Evolutionary conservation across 2,113 vertebrate genomes (phyloP).

Genomic region (Lethenteron camtschaticum): DNA sequence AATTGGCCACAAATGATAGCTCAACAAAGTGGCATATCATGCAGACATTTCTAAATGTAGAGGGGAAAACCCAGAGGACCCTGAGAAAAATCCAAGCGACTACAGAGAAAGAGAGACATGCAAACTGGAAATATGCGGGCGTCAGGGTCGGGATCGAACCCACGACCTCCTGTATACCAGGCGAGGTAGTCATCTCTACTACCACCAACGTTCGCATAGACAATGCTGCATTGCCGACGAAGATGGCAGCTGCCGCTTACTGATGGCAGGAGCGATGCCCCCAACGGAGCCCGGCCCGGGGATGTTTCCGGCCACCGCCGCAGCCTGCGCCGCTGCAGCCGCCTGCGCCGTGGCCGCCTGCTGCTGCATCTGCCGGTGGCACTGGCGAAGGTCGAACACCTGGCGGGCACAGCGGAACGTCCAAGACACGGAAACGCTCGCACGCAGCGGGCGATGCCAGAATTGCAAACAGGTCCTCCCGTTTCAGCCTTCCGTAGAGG

Average conservation of each 20-base stretch:
- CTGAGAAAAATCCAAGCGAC: too few species aligned
- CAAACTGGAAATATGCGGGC: too few species aligned
- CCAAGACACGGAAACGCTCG: neutral
- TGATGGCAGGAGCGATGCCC: slow-evolving; percentile 23
- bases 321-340: slow-evolving; percentile 29
- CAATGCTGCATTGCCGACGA: too few species aligned
- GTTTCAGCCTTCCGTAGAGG: neutral
- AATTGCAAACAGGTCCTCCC: neutral
- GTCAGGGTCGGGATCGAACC: too few species aligned
- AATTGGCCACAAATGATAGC: too few species aligned
- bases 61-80: too few species aligned
- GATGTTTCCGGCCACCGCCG: slow-evolving; percentile 24
- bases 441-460: neutral
- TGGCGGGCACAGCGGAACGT: slow-evolving; percentile 10
- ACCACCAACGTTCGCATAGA: too few species aligned
- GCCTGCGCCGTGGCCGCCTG: slow-evolving; percentile 31
- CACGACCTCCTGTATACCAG: too few species aligned
- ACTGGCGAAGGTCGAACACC: slow-evolving; percentile 45
- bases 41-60: too few species aligned
- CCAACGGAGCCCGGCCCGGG: slow-evolving; percentile 25
- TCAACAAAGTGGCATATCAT: too few species aligned
- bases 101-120: too few species aligned
- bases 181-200: too few species aligned
- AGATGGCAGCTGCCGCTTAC: slow-evolving; percentile 16
- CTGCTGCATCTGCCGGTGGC: slow-evolving; percentile 48